Conservation (phyloP, 2,113 vertebrate species). For the Dermatemys mawii region DNA sequence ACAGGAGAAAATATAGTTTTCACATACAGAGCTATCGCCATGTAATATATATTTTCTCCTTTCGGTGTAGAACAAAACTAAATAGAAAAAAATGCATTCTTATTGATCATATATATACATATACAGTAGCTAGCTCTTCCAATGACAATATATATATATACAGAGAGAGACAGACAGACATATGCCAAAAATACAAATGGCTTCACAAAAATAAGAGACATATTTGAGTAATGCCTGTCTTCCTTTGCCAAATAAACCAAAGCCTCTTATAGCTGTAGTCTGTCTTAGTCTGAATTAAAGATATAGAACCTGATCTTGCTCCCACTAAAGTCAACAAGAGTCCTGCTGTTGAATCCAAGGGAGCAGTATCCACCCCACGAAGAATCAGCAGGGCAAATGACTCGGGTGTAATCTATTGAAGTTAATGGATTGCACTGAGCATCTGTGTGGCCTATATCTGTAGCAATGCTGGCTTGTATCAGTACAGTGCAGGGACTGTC, state of each 20-base stretch:
- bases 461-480: not conserved
- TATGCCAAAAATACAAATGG: not conserved
- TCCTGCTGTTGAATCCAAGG: not conserved
- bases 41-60: not conserved
- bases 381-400: not conserved
- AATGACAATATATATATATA: not conserved
- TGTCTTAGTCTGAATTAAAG: not conserved
- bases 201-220: fast-evolving
- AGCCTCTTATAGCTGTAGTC: not conserved
- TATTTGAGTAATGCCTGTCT: not conserved
- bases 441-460: not conserved
- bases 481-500: not conserved
- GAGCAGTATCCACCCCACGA: not conserved
- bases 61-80: not conserved
- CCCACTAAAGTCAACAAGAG: not conserved
- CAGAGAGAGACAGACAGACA: not conserved
- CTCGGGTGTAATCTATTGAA: not conserved
- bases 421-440: not conserved
- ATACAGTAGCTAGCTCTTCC: not conserved
- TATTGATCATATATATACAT: not conserved
- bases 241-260: not conserved
- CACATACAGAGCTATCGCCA: not conserved
- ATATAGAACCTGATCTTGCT: not conserved
- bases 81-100: not conserved
- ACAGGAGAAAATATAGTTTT: not conserved